Evolutionary conservation across 2,888 invertebrate genomes (phyloP).

Genomic region (Erynnis tages): DNA sequence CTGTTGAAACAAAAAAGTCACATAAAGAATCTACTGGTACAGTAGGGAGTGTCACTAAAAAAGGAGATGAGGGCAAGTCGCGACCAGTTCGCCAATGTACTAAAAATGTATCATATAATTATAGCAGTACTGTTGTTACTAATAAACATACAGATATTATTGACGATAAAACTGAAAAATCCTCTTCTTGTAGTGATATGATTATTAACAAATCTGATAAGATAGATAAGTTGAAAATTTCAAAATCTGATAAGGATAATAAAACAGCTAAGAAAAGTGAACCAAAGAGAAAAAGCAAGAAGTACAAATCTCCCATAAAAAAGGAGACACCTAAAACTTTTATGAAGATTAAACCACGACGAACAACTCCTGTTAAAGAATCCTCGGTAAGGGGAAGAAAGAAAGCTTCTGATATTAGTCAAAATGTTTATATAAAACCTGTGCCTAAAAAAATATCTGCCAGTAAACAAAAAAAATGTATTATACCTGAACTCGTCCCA

Average conservation of each 20-base stretch:
- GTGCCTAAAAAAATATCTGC: not conserved
- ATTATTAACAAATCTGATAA: conserved; percentile 42
- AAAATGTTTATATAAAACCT: conserved; percentile 10
- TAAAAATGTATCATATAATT: conserved; percentile 70
- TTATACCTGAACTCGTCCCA: conserved; percentile 36
- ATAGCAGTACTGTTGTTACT: conserved; percentile 39
- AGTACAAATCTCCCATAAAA: conserved; percentile 53
- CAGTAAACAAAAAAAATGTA: conserved; percentile 48
- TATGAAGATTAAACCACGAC: conserved; percentile 66
- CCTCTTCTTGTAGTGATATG: conserved; percentile 48
- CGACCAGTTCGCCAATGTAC: conserved; percentile 70
- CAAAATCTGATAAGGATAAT: conserved; percentile 37
- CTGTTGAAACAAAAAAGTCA: conserved; percentile 39
- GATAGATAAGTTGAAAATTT: conserved; percentile 31
- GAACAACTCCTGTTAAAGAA: conserved; percentile 57
- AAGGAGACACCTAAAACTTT: conserved; percentile 56
- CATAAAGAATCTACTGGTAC: conserved; percentile 32
- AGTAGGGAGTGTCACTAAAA: conserved; percentile 35
- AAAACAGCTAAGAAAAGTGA: conserved; percentile 37
- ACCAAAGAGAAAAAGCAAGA: conserved; percentile 42
- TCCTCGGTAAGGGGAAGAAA: conserved; percentile 42
- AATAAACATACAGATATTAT: conserved; percentile 42
- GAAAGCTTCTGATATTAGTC: conserved; percentile 37
- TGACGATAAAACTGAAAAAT: conserved; percentile 43
- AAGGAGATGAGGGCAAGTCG: conserved; percentile 36